phyloP scores from a whole-genome alignment of 2,888 invertebrate species.

The Chydorus sphaericus region DNA sequence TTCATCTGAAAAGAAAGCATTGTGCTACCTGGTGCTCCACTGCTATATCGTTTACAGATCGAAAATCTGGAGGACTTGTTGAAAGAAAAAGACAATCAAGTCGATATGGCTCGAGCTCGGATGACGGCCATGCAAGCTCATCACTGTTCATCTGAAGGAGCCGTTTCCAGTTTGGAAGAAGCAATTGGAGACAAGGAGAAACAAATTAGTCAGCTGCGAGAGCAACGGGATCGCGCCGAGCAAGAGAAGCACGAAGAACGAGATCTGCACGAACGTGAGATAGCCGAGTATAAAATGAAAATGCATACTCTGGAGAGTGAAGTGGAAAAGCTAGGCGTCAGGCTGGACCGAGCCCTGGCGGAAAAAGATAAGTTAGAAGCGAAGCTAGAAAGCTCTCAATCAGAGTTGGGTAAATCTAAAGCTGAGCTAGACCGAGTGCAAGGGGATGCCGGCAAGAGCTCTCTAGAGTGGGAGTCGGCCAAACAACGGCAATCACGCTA shows the following conservation, averaged over 20 bases:
- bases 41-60: slow-evolving; percentile 43
- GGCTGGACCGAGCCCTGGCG: slow-evolving; percentile 73
- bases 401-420: slow-evolving; percentile 84
- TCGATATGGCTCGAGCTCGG: slow-evolving; percentile 83
- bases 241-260: slow-evolving; percentile 92
- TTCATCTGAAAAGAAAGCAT: not conserved
- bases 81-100: slow-evolving; percentile 95
- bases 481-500: slow-evolving; percentile 67
- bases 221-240: slow-evolving; percentile 88
- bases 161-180: slow-evolving; percentile 82
- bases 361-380: slow-evolving; percentile 83
- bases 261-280: slow-evolving; percentile 79
- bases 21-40: not conserved
- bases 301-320: slow-evolving; percentile 79
- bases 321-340: slow-evolving; percentile 40
- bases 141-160: slow-evolving; percentile 81
- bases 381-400: slow-evolving; percentile 80
- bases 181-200: slow-evolving; percentile 93
- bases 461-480: slow-evolving; percentile 75
- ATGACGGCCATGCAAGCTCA: slow-evolving; percentile 87
- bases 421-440: slow-evolving; percentile 84
- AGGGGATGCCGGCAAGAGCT: slow-evolving; percentile 73
- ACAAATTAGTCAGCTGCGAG: slow-evolving; percentile 84
- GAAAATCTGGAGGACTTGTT: slow-evolving; percentile 93
- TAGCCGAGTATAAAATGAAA: slow-evolving; percentile 90